phyloP scores from a whole-genome alignment of 1,140 invertebrate species.

The Philotrypesis tridentata region DNA sequence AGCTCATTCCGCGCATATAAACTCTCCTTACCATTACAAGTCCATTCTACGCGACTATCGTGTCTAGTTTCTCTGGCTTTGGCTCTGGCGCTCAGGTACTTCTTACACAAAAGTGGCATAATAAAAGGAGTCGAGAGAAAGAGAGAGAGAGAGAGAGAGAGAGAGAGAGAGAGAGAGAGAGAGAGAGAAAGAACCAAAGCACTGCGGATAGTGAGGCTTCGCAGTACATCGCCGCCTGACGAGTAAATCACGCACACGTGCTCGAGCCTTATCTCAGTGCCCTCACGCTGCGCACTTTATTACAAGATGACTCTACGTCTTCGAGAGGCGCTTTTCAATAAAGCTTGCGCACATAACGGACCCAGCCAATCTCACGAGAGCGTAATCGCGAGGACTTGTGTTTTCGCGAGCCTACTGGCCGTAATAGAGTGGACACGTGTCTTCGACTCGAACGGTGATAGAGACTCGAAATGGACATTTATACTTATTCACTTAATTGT shows the following conservation, averaged over 20 bases:
- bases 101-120: neutral
- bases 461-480: too few species aligned
- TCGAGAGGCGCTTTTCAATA: neutral
- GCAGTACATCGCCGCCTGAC: neutral
- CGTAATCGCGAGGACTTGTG: neutral
- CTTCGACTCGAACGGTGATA: too few species aligned
- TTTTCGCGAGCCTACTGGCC: too few species aligned
- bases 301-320: neutral
- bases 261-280: neutral
- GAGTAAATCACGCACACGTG: neutral
- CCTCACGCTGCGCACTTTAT: neutral
- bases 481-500: too few species aligned
- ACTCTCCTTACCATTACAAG: neutral
- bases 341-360: neutral
- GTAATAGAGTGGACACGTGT: too few species aligned
- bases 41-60: neutral
- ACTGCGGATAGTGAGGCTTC: neutral
- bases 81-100: neutral
- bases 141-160: too few species aligned
- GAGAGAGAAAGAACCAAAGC: too few species aligned
- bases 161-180: too few species aligned
- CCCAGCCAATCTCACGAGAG: neutral
- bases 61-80: neutral
- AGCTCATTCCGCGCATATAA: neutral
- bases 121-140: neutral